Evolutionary conservation across 2,113 vertebrate species (phyloP).

Genomic region (Octodon degus): DNA sequence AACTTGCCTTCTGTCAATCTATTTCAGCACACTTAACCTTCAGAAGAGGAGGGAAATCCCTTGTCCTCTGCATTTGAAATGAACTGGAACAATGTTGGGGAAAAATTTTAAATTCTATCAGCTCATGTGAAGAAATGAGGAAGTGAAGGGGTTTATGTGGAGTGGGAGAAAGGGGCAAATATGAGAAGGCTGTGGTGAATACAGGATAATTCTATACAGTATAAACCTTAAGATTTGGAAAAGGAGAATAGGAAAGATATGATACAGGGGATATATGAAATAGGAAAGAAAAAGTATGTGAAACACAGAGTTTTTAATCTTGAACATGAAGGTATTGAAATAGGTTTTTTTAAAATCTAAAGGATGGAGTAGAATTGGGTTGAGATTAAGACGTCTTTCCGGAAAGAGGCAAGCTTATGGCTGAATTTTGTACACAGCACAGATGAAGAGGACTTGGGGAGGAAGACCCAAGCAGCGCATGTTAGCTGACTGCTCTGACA

Average conservation of each 20-base stretch:
- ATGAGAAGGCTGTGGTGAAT: constrained; percentile 15
- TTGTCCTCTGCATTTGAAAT: not conserved
- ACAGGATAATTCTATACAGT: not conserved
- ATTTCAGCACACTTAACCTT: not conserved
- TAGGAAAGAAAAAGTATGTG: not conserved
- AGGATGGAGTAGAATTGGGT: constrained; percentile 22
- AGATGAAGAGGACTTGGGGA: not conserved
- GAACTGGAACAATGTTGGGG: not conserved
- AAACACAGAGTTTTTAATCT: constrained; percentile 47
- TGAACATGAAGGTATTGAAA: constrained; percentile 35
- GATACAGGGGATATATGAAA: not conserved
- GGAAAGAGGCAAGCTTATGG: not conserved
- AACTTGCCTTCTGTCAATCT: not conserved
- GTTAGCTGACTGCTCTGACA: not conserved
- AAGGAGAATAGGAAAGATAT: constrained; percentile 1
- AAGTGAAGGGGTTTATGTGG: not conserved
- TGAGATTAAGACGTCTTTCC: constrained; percentile 42
- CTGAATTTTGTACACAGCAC: not conserved
- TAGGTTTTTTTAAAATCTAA: constrained; percentile 50
- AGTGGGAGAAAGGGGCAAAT: constrained; percentile 27
- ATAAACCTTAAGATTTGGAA: constrained; percentile 47
- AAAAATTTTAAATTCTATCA: constrained; percentile 1
- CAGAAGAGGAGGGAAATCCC: not conserved
- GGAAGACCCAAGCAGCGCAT: not conserved
- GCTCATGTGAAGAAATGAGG: not conserved